phyloP scores from a whole-genome alignment of 2,113 vertebrate genomes.

The Cinclus cinclus region DNA sequence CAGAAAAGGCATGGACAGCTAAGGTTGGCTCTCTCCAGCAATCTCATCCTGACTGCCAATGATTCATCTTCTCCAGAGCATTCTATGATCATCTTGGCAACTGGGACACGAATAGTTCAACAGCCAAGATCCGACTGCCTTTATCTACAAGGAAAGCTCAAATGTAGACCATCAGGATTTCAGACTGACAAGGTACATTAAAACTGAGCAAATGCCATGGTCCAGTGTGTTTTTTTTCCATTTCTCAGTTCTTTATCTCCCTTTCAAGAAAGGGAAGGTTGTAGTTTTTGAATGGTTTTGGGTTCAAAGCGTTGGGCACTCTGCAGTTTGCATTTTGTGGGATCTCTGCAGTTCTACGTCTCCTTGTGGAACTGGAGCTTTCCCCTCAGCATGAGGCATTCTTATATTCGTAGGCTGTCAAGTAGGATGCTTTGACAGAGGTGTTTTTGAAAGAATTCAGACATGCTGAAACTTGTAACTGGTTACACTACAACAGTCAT shows the following conservation, averaged over 20 bases:
- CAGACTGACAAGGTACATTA: neutral
- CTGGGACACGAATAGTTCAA: neutral
- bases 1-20: neutral
- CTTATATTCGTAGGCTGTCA: neutral
- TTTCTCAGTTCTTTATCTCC: neutral
- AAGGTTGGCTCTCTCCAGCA: neutral
- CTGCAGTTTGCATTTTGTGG: neutral
- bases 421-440: neutral
- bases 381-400: neutral
- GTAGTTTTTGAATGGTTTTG: neutral
- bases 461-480: neutral
- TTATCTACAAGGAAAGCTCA: neutral
- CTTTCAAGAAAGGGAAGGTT: neutral
- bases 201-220: neutral
- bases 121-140: neutral
- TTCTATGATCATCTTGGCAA: neutral
- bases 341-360: neutral
- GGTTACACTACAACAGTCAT: neutral
- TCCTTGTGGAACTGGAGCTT: neutral
- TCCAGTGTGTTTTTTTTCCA: neutral
- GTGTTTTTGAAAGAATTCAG: neutral
- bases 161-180: neutral
- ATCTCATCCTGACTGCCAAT: neutral
- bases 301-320: neutral
- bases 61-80: neutral